Evolutionary conservation across 2,888 invertebrate genomes (phyloP).

Genomic region (Salticus scenicus): DNA sequence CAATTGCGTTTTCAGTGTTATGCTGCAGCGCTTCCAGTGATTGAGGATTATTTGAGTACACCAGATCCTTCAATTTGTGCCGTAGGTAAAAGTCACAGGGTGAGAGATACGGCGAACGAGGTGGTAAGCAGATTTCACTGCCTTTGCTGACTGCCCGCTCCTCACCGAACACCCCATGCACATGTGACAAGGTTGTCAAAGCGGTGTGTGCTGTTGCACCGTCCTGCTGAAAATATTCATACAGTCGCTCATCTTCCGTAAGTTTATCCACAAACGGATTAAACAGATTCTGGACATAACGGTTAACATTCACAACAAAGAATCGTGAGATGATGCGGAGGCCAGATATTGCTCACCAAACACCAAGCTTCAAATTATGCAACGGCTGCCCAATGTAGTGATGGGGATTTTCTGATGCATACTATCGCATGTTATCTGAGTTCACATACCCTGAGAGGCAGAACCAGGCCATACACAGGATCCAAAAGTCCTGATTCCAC

Average conservation of each 20-base stretch:
- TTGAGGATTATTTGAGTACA: slow-evolving; percentile 12
- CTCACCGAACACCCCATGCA: slow-evolving; percentile 7
- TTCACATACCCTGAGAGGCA: no score
- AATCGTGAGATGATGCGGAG: not conserved
- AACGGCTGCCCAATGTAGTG: not conserved
- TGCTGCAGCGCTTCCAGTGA: no score
- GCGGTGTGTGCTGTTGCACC: no score
- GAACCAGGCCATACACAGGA: slow-evolving; percentile 2
- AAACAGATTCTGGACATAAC: no score
- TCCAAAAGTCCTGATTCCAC: no score
- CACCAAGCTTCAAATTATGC: not conserved
- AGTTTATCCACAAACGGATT: no score
- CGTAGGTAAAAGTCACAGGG: no score
- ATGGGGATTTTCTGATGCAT: no score
- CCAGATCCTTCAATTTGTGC: slow-evolving; percentile 9
- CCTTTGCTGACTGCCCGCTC: not conserved
- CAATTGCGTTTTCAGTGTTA: slow-evolving; percentile 16
- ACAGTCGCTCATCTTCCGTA: no score
- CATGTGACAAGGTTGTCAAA: slow-evolving; percentile 1
- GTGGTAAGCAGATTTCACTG: not conserved
- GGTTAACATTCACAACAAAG: not conserved
- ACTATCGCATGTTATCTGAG: no score
- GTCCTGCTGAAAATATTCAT: no score
- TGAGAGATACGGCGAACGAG: slow-evolving; percentile 1
- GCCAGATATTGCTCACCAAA: not conserved